Evolutionary conservation across 2,797 vertebrate species (phyloP).

Genomic region (Morelia viridis): DNA sequence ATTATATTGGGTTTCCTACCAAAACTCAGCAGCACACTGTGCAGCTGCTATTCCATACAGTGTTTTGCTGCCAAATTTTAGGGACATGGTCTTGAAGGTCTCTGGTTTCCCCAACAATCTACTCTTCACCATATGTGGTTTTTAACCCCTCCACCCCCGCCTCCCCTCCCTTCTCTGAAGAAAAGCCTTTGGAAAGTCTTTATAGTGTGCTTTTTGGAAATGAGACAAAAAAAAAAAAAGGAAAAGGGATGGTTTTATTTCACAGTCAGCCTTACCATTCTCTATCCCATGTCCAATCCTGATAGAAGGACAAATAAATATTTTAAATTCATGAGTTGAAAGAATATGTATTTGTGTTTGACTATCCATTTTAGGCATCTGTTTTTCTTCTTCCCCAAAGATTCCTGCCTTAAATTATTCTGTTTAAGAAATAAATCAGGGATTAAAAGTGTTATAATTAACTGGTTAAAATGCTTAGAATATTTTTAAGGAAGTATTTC

Average conservation of each 20-base stretch:
- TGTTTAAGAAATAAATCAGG: slow-evolving; percentile 49
- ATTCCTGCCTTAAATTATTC: slow-evolving; percentile 40
- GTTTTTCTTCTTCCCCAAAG: slow-evolving; percentile 8
- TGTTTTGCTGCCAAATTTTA: neutral
- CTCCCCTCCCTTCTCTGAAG: neutral
- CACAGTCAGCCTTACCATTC: neutral
- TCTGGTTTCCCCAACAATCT: neutral
- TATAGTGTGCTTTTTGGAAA: neutral
- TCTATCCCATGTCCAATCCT: neutral
- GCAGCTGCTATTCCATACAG: neutral
- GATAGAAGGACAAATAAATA: neutral
- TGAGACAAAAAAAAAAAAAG: neutral
- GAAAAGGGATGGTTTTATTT: neutral
- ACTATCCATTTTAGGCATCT: neutral
- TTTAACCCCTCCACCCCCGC: neutral
- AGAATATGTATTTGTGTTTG: neutral
- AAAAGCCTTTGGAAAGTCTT: neutral
- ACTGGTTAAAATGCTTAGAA: slow-evolving; percentile 52
- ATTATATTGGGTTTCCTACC: neutral
- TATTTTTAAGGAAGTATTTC: slow-evolving; percentile 49
- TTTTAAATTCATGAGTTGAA: neutral
- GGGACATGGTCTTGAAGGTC: neutral
- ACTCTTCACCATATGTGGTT: neutral
- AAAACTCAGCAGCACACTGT: neutral
- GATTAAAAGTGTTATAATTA: slow-evolving; percentile 55